Base-by-base conservation (phyloP, 2,113 vertebrate genomes). In the Barnardius zonarius region DNA sequence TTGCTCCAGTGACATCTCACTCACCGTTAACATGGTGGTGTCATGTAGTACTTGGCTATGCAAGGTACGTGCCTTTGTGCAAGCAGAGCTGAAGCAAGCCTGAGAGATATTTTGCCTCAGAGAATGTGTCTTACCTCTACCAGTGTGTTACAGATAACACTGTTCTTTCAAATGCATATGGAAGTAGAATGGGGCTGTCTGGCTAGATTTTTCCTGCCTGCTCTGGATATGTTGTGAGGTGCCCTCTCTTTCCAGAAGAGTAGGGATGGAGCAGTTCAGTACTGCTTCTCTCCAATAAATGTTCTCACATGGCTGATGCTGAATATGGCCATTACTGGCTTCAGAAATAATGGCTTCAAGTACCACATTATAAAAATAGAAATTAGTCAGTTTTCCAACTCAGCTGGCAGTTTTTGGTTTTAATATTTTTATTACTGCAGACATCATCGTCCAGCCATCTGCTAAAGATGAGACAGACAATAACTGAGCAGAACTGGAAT, bases 391-490 rank as follows among this genome's bases (percentile, higher is more conserved):
- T 93, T 93, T 93, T 96, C 88, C 95, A 95, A 95, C 86, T 97
- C 81, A 95, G 69, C 57, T 95, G 95, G 95, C 83, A 95, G 86
- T 24, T 95, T 94, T 95, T 92, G 80, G 30, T 95, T 95, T 93
- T 82, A 91, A 89, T 92, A 95, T 92, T 97, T 97, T 96, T 97
- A 92, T 95, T 91, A 66, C 91, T 76, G 81, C 74, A 97, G 91
- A 95, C 95, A 86, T 96, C 96, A 97, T 82, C 4, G 7, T 96
- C 89, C 93, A 92, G 81, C 83, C 94, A 95, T 96, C 95, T 97
- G 96, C 77, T 95, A 84, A 96, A 97, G 95, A 96, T 95, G 95
- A 97, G 89, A 89, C 91, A 92, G 92, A 94, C 95, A 97, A 94
- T 93, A 95, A 96, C 61, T 35, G 77, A 86, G 80, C 35, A 92